Base-by-base conservation (phyloP, 2,888 invertebrate species). In the Xylophagus ater region DNA sequence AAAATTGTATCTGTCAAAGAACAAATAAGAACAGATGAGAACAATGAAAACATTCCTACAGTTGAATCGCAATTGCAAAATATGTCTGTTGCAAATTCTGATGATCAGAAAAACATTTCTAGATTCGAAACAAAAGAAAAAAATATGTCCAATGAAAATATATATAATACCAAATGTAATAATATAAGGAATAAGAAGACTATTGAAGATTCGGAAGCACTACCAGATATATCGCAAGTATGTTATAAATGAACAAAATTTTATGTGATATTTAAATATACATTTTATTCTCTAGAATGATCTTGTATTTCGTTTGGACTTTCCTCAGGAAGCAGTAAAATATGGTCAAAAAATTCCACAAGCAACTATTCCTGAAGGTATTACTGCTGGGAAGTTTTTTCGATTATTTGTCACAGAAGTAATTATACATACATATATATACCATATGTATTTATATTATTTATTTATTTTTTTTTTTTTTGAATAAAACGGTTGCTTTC, bases 331-430 rank as follows among this genome's bases (percentile, higher is more conserved):
- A 30, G 15, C 36, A 2, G 39, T 41, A 3, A 39, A 20, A 13
- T 40, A 21, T 29, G 41, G 41, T 5, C 32, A 42, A 17, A 33
- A 10, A 19, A 39, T 44, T 34, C 37, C 34, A 9, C 17, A 13
- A 12, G n/a, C 28, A 7, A 31, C 39, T 30, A 28, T 44, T 32
- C 41, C 44, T 4, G 13, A 15, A 13, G 18, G 21, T 24, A 25
- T 44, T 13, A 6, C 12, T 5, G 20, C 32, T 18, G 14, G 19
- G 2, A 17, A 23, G 9, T 37, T 19, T 38, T 42, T 44, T 37
- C 26, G 31, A 14, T 31, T 44, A 29, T 44, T 41, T 25, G 25
- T 44, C 14, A 35, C 44, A 6, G 44, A 44, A 25, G 44, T 41
- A 30, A 18, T 30, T 37, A 23, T 14, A n/a, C 9, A 25, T 23